Percentiles rank a stretch among this genome's conserved stretches.
phyloP scores from a whole-genome alignment of 2,888 invertebrate species.

The Xestia c-nigrum region DNA sequence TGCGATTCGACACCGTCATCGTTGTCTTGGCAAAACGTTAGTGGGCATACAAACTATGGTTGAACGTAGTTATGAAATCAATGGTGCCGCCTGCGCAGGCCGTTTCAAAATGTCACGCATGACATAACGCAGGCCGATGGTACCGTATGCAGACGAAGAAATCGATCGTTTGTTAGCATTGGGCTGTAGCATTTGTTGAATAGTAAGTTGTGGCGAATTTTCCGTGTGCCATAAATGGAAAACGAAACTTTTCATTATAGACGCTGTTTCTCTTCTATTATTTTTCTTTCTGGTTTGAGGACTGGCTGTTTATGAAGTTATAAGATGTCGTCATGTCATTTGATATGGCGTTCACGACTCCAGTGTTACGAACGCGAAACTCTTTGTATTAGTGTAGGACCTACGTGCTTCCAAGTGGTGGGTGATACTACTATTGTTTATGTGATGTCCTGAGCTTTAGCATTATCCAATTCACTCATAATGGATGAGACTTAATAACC shows the following conservation, averaged over 20 bases:
- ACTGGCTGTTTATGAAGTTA: constrained; percentile 10
- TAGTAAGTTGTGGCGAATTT: constrained; percentile 8
- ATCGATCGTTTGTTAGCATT: constrained; percentile 57
- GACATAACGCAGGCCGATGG: constrained; percentile 69
- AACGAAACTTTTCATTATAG: not conserved
- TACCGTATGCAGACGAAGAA: constrained; percentile 64
- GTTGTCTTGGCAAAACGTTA: constrained; percentile 64
- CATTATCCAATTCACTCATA: constrained; percentile 10
- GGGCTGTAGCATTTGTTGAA: constrained; percentile 14
- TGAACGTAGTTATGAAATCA: constrained; percentile 78
- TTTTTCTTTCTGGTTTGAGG: not conserved
- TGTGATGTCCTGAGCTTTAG: not conserved
- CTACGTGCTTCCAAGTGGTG: constrained; percentile 13
- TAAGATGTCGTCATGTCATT: constrained; percentile 14
- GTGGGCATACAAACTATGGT: constrained; percentile 76
- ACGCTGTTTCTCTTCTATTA: not conserved
- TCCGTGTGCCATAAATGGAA: not conserved
- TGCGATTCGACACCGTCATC: constrained; percentile 71
- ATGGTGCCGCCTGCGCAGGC: constrained; percentile 64
- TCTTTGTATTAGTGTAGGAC: constrained; percentile 35
- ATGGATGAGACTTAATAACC: constrained; percentile 29
- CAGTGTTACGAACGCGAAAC: constrained; percentile 27
- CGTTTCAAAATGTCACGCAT: constrained; percentile 76
- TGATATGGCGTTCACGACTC: constrained; percentile 18
- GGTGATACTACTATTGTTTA: constrained; percentile 16